phyloP scores from a whole-genome alignment of 1,140 invertebrate genomes.

The Solen grandis region DNA sequence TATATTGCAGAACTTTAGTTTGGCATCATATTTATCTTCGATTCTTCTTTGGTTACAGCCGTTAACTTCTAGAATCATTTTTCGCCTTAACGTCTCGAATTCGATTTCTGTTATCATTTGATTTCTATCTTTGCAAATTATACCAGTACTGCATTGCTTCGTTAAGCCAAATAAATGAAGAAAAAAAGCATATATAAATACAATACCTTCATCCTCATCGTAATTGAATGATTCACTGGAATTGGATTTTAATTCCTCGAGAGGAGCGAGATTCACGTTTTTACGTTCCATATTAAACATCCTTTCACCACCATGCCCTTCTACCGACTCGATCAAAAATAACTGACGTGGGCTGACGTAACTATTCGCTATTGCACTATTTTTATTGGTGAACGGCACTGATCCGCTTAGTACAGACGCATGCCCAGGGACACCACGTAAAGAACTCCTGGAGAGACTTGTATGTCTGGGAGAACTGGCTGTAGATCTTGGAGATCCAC shows the following conservation, averaged over 20 bases:
- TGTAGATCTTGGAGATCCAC: neutral
- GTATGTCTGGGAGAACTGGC: neutral
- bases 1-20: too few relatives aligned
- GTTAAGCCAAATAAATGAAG: too few relatives aligned
- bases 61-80: too few relatives aligned
- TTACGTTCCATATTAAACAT: neutral
- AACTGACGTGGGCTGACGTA: constrained; percentile 47
- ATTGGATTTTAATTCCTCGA: neutral
- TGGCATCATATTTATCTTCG: too few relatives aligned
- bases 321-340: neutral
- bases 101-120: too few relatives aligned
- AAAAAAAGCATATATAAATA: too few relatives aligned
- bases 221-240: constrained; percentile 16
- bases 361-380: constrained; percentile 42
- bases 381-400: constrained; percentile 40
- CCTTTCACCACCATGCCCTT: too few relatives aligned
- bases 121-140: too few relatives aligned
- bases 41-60: too few relatives aligned
- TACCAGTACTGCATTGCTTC: too few relatives aligned
- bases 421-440: neutral
- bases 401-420: constrained; percentile 1
- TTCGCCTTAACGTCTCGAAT: too few relatives aligned
- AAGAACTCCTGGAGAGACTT: neutral
- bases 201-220: constrained; percentile 39
- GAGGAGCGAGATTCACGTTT: neutral